These are phyloP conservation scores for Pyrochroa serraticornis DNA, from an alignment of 2,888 invertebrate species.

Conservation along the genomic window DNA sequence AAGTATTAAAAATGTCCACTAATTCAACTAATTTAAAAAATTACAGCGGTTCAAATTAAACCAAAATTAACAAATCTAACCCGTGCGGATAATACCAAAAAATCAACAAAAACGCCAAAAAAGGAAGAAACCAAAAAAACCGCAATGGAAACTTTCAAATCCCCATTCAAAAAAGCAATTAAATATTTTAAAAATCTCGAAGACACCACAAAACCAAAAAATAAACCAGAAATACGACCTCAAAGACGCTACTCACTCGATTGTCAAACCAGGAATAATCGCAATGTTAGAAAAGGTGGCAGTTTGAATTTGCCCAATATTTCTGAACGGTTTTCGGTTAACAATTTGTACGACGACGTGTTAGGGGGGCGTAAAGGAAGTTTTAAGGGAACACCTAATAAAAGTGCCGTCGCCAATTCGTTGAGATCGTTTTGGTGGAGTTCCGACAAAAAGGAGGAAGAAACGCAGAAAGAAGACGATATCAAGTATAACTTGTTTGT, in stretches of 20 bases:
- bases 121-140: slow-evolving; percentile 10
- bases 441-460: slow-evolving; percentile 1
- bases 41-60: not conserved
- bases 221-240: not conserved
- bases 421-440: slow-evolving; percentile 34
- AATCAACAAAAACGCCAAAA: not conserved
- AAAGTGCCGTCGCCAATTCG: slow-evolving; percentile 35
- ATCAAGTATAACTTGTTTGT: slow-evolving; percentile 40
- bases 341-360: slow-evolving; percentile 40
- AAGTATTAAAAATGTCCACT: not conserved
- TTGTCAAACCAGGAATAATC: slow-evolving; percentile 13
- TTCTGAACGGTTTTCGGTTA: slow-evolving; percentile 37
- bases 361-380: slow-evolving; percentile 32
- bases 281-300: slow-evolving; percentile 26
- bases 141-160: slow-evolving; percentile 16
- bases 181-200: slow-evolving; percentile 42
- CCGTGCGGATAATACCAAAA: no score
- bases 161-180: slow-evolving; percentile 39
- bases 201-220: slow-evolving; percentile 25
- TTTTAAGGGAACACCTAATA: slow-evolving; percentile 41
- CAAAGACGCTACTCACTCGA: slow-evolving; percentile 32
- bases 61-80: slow-evolving; percentile 6
- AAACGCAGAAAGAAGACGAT: not conserved
- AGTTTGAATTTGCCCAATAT: slow-evolving; percentile 38
- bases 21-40: not conserved